Evolutionary conservation across 2,113 vertebrate species (phyloP).

Genomic region (Cyprinodon brontotheroides): DNA sequence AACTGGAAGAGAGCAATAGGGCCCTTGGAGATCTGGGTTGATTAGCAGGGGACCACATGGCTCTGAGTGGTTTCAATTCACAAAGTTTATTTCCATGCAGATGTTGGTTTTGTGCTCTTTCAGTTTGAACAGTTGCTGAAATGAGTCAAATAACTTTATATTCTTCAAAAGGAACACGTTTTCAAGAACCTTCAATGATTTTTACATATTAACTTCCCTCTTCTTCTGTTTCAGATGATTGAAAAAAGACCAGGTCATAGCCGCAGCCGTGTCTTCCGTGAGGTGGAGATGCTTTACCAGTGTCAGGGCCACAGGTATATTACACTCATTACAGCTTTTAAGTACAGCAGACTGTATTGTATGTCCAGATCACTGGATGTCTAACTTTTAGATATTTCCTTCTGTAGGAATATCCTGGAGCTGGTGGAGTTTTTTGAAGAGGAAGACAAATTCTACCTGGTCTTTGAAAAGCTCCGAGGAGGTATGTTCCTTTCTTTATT

Average conservation of each 20-base stretch:
- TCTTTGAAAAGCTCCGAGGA: slow-evolving; percentile 97
- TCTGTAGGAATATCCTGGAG: slow-evolving; percentile 90
- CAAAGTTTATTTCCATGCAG: not conserved
- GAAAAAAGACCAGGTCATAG: slow-evolving; percentile 95
- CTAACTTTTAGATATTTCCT: not conserved
- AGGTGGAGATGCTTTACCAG: slow-evolving; percentile 99
- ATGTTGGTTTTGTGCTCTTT: no score
- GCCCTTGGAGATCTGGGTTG: slow-evolving; percentile 14
- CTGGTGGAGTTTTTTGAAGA: slow-evolving; percentile 98
- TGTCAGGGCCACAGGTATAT: slow-evolving; percentile 97
- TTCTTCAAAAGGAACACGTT: not conserved
- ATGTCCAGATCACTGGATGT: no score
- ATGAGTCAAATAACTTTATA: not conserved
- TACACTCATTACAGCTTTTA: not conserved
- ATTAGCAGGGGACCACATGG: not conserved
- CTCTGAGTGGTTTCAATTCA: not conserved
- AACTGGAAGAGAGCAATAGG: slow-evolving; percentile 9
- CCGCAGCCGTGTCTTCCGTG: slow-evolving; percentile 93
- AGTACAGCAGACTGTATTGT: not conserved
- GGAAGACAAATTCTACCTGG: slow-evolving; percentile 97
- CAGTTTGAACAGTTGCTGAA: not conserved
- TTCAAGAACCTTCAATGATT: not conserved
- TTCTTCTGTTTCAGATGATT: slow-evolving; percentile 86
- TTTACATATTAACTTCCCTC: not conserved
- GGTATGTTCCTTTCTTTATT: slow-evolving; percentile 73